These are phyloP conservation scores for Lepus timidus DNA, from an alignment of 2,113 vertebrate species.

Conservation along the genomic window DNA sequence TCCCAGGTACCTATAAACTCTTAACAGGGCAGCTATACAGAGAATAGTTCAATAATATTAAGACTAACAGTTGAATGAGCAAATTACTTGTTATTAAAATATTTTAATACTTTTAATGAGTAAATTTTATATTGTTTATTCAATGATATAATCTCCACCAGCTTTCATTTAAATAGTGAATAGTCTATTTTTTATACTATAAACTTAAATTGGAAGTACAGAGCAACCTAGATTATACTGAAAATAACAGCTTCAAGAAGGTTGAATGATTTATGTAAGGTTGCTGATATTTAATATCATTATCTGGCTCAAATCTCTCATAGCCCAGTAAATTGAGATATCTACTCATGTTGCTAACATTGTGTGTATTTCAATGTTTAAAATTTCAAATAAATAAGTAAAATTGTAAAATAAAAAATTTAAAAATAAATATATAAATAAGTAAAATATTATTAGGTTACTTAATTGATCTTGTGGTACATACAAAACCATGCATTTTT, in stretches of 20 bases:
- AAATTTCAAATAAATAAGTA: too few species aligned
- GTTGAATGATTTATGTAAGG: neutral
- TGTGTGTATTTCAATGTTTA: too few species aligned
- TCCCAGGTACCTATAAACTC: neutral
- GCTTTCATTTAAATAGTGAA: neutral
- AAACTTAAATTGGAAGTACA: neutral
- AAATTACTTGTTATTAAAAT: neutral
- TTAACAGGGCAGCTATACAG: neutral
- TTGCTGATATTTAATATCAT: neutral
- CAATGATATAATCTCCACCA: neutral
- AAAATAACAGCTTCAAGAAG: neutral
- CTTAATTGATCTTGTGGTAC: neutral
- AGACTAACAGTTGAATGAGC: neutral
- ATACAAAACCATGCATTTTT: neutral
- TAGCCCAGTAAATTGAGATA: neutral
- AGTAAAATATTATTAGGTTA: neutral
- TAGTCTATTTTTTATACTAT: neutral
- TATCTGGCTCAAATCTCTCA: neutral
- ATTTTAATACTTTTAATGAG: neutral
- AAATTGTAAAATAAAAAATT: too few species aligned
- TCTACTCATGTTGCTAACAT: too few species aligned
- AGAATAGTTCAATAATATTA: neutral
- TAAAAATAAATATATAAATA: neutral
- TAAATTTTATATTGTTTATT: neutral
- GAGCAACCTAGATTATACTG: neutral